Percentiles rank a stretch among this genome's conserved stretches.
These are phyloP conservation scores for Masnerella sp. DNA, from an alignment of 2,888 invertebrate species.

Conservation along the genomic window DNA sequence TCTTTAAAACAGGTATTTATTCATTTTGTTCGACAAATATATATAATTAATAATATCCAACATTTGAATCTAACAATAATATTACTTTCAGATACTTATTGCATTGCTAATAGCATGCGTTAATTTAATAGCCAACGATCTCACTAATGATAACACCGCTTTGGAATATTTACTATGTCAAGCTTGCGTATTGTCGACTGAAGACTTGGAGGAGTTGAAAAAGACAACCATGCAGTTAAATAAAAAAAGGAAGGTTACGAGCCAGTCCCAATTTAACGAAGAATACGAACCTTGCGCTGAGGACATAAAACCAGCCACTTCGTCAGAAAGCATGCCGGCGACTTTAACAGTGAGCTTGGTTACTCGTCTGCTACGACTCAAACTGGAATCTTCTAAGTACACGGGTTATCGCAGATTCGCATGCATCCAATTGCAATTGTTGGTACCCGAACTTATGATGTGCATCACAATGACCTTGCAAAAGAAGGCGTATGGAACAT, in stretches of 20 bases:
- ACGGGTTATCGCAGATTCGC: constrained; percentile 59
- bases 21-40: neutral
- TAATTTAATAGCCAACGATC: constrained; percentile 68
- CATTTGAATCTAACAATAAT: neutral
- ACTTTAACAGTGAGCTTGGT: constrained; percentile 72
- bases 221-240: constrained; percentile 64
- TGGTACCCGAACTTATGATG: constrained; percentile 71
- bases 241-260: constrained; percentile 61
- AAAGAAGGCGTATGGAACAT: constrained; percentile 69
- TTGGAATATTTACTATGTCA: constrained; percentile 72
- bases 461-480: constrained; percentile 71
- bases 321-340: constrained; percentile 71
- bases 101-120: constrained; percentile 71
- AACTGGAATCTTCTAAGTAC: constrained; percentile 51
- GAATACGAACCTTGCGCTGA: constrained; percentile 50
- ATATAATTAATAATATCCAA: neutral
- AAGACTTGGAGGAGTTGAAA: constrained; percentile 71
- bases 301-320: constrained; percentile 61
- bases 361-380: constrained; percentile 68
- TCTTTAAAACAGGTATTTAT: constrained; percentile 66
- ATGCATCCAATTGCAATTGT: constrained; percentile 69
- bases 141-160: constrained; percentile 67
- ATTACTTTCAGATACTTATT: constrained; percentile 64
- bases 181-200: constrained; percentile 69
- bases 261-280: constrained; percentile 40